Percentiles rank a stretch among this genome's conserved stretches.
Evolutionary conservation across 2,113 vertebrate species (phyloP).

Genomic region (Oostethus manadensis): DNA sequence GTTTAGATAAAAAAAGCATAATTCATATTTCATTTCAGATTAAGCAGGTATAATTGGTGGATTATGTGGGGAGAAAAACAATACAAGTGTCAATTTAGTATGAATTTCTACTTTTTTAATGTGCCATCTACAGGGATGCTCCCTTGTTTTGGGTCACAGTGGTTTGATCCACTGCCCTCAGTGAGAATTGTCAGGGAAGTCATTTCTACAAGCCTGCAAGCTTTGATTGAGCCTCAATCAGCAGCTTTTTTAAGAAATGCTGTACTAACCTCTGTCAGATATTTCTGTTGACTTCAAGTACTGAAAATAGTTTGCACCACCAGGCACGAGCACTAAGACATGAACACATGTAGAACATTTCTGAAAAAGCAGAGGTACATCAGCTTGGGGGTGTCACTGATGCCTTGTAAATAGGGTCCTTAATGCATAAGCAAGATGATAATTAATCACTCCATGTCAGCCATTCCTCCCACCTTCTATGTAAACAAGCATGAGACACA

Average conservation of each 20-base stretch:
- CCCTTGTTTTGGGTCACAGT: too few relatives aligned
- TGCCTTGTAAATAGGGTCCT: conserved; percentile 50
- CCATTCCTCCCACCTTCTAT: conserved; percentile 36
- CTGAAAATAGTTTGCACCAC: background rate
- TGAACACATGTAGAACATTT: conserved; percentile 16
- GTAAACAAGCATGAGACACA: conserved; percentile 44
- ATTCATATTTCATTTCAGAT: too few relatives aligned
- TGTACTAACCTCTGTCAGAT: background rate
- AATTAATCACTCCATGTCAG: conserved; percentile 44
- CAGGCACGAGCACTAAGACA: conserved; percentile 27
- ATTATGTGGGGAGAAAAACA: too few relatives aligned
- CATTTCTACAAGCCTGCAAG: background rate
- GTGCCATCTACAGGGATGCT: too few relatives aligned
- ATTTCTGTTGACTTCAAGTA: background rate
- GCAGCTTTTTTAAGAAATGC: background rate
- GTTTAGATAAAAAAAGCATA: background rate
- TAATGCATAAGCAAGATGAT: conserved; percentile 41
- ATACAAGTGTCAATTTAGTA: too few relatives aligned
- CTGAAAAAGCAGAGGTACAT: conserved; percentile 26
- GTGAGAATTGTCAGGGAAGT: background rate
- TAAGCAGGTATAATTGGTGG: background rate
- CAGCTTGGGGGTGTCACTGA: conserved; percentile 37
- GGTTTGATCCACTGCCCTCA: too few relatives aligned
- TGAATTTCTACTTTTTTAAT: too few relatives aligned
- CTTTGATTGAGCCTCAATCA: background rate